A percentile compares a stretch with the other conserved stretches of the same genome.
These are phyloP conservation scores for Tanaodytes sp. DNA, from an alignment of 2,888 invertebrate species.

Conservation along the genomic window DNA sequence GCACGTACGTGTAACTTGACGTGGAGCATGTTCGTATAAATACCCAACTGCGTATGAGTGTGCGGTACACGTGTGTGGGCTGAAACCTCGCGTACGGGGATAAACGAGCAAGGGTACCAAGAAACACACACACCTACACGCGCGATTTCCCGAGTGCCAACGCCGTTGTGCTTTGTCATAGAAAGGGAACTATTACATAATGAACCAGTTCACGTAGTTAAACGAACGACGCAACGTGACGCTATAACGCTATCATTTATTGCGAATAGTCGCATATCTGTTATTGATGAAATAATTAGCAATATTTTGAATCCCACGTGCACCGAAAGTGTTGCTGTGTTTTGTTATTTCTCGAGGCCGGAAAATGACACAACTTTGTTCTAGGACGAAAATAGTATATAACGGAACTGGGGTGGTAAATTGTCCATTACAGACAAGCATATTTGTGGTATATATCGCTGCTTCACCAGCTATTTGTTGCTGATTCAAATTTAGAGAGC, in stretches of 20 bases:
- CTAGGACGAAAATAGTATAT: too few species aligned
- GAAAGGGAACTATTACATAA: conserved; percentile 58
- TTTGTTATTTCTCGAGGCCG: too few species aligned
- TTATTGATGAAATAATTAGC: too few species aligned
- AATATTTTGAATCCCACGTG: too few species aligned
- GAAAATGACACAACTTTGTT: too few species aligned
- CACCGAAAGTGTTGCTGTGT: too few species aligned
- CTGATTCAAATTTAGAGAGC: too few species aligned
- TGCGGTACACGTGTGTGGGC: conserved; percentile 4
- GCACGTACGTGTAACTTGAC: conserved; percentile 61
- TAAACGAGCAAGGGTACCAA: conserved; percentile 36
- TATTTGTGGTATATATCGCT: too few species aligned
- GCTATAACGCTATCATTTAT: conserved; percentile 16
- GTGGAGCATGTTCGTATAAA: conserved; percentile 56
- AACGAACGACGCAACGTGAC: conserved; percentile 25
- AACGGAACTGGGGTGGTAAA: too few species aligned
- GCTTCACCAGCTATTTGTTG: too few species aligned
- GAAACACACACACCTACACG: conserved; percentile 51
- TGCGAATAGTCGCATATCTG: too few species aligned
- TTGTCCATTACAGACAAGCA: too few species aligned
- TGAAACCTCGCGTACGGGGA: conserved; percentile 24
- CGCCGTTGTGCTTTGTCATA: conserved; percentile 58
- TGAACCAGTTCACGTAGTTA: conserved; percentile 57
- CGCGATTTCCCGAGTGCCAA: conserved; percentile 35
- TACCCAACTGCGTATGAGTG: conserved; percentile 46